Conservation (phyloP, 2,888 invertebrate genomes). For the Salticus scenicus region DNA sequence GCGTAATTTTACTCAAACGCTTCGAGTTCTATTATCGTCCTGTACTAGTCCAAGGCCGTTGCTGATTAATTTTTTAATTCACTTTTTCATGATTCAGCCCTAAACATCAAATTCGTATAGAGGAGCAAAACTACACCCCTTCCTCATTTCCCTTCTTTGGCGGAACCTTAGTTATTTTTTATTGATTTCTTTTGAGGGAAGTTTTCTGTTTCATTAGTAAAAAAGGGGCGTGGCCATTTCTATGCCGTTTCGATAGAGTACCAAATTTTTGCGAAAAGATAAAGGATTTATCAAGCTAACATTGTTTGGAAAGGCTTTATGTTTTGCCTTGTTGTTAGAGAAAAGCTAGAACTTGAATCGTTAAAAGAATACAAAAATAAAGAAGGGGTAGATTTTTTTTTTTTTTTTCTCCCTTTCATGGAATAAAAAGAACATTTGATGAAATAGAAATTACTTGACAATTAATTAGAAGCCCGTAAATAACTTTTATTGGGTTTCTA, state of each 20-base stretch:
- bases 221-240: background rate
- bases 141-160: background rate
- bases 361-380: too few relatives aligned
- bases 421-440: too few relatives aligned
- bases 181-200: conserved; percentile 1
- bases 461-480: too few relatives aligned
- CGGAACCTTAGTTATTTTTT: background rate
- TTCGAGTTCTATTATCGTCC: too few relatives aligned
- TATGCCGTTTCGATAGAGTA: background rate
- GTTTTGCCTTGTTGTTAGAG: too few relatives aligned
- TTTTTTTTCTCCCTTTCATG: too few relatives aligned
- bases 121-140: background rate
- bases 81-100: background rate
- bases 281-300: background rate
- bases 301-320: background rate
- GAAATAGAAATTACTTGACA: too few relatives aligned
- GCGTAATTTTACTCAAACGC: background rate
- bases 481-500: too few relatives aligned
- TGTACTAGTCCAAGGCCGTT: background rate
- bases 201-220: conserved; percentile 3
- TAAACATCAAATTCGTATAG: too few relatives aligned
- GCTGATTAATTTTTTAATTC: background rate
- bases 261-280: background rate
- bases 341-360: too few relatives aligned
- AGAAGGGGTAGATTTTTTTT: too few relatives aligned